phyloP scores from a whole-genome alignment of 2,888 invertebrate species.

The Pristionchus mayeri region DNA sequence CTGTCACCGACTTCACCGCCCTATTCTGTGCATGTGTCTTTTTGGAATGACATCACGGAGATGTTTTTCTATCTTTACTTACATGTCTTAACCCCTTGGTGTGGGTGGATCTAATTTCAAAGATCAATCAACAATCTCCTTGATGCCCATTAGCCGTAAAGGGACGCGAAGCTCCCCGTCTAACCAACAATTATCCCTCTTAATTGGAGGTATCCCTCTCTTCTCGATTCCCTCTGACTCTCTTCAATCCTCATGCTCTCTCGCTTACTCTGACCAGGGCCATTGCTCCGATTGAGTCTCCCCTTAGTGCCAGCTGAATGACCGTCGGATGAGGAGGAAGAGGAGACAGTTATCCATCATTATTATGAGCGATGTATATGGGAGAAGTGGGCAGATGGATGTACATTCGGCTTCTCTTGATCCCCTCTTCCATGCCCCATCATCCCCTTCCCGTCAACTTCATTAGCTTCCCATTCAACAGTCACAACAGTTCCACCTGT shows the following conservation, averaged over 20 bases:
- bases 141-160: background rate
- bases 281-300: background rate
- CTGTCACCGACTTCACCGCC: no score
- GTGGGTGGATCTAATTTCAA: no score
- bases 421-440: background rate
- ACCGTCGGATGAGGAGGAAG: no score
- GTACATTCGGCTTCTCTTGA: background rate
- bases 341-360: background rate
- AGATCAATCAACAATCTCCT: background rate
- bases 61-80: no score
- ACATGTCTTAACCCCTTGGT: no score
- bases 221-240: background rate
- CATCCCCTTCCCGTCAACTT: no score
- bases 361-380: background rate
- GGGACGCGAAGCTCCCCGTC: background rate
- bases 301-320: background rate
- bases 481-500: background rate
- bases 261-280: no score
- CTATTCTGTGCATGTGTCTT: no score
- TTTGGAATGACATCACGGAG: no score
- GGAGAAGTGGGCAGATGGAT: background rate
- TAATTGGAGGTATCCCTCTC: slow-evolving; percentile 22
- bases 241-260: background rate
- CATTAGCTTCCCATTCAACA: background rate
- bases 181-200: background rate